Conservation (phyloP, 2,113 vertebrate genomes). For the Rhinichthys klamathensis region DNA sequence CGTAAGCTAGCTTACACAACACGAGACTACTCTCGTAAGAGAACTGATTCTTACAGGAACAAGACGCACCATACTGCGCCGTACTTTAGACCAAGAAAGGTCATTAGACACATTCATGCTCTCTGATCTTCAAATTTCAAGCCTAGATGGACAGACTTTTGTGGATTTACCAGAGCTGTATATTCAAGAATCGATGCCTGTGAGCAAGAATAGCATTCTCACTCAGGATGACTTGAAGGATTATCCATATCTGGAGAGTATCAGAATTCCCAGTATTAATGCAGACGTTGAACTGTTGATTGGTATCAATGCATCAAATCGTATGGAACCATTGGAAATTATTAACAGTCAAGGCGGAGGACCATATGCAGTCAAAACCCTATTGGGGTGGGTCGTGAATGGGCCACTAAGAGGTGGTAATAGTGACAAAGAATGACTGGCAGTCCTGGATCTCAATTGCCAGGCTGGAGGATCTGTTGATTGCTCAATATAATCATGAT, state of each 20-base stretch:
- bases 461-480: not conserved
- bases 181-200: no score
- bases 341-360: not conserved
- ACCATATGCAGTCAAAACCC: not conserved
- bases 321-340: not conserved
- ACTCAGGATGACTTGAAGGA: not conserved
- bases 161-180: no score
- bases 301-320: not conserved
- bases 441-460: not conserved
- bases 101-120: no score
- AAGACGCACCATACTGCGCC: no score
- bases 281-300: not conserved
- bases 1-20: no score
- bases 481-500: not conserved
- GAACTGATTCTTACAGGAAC: no score
- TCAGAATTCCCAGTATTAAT: not conserved
- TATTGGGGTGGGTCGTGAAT: slow-evolving; percentile 5
- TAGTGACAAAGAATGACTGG: not conserved
- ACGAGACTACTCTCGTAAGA: no score
- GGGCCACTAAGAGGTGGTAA: not conserved
- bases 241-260: not conserved
- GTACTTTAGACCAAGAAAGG: no score
- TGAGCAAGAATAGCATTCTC: no score
- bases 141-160: no score
- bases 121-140: no score